These are phyloP conservation scores for Crotophaga sulcirostris DNA, from an alignment of 2,113 vertebrate species.

Conservation along the genomic window DNA sequence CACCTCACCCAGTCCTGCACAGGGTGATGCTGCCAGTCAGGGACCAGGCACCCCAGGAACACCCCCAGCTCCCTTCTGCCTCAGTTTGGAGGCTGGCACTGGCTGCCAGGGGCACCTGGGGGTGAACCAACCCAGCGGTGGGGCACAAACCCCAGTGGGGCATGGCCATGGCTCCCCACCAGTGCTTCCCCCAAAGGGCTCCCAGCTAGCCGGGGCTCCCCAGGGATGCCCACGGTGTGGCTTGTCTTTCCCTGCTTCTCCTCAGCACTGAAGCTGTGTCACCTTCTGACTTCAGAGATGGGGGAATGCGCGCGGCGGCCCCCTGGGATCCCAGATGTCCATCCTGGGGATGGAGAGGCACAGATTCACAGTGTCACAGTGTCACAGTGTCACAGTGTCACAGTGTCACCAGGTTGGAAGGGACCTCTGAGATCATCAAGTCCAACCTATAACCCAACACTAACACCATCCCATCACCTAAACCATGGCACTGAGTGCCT, in stretches of 20 bases:
- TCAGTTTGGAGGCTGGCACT: not conserved
- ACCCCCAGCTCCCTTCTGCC: not conserved
- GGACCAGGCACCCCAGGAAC: not conserved
- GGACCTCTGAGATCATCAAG: too few relatives aligned
- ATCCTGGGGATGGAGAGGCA: not conserved
- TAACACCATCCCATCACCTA: too few relatives aligned
- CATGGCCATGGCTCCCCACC: not conserved
- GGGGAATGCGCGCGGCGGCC: not conserved
- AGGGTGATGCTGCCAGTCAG: not conserved
- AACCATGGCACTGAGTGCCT: too few relatives aligned
- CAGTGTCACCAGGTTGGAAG: too few relatives aligned
- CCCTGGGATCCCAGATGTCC: not conserved
- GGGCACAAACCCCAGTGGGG: not conserved
- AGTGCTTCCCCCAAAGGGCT: not conserved
- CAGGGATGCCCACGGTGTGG: not conserved
- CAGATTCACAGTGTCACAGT: too few relatives aligned
- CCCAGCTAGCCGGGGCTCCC: not conserved
- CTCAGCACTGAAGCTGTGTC: not conserved
- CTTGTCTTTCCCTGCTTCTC: not conserved
- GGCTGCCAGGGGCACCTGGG: not conserved
- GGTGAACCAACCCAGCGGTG: accelerated
- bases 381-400: too few relatives aligned
- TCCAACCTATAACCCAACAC: too few relatives aligned
- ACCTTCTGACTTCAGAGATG: not conserved
- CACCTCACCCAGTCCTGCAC: not conserved